A percentile compares a stretch with the other conserved stretches of the same genome.
Evolutionary conservation across 2,888 invertebrate genomes (phyloP).

Genomic region (Miltochrista miniata): DNA sequence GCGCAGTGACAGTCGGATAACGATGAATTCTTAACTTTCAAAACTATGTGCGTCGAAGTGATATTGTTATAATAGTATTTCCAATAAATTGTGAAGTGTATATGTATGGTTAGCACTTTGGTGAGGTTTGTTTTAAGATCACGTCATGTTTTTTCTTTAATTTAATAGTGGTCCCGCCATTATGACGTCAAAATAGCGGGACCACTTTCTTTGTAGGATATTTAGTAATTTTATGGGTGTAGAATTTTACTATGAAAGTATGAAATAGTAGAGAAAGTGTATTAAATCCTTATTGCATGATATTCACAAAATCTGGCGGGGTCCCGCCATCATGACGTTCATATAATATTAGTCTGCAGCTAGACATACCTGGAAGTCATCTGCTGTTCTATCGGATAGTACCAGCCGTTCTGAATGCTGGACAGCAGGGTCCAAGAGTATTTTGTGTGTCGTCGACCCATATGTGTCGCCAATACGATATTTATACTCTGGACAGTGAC

Average conservation of each 20-base stretch:
- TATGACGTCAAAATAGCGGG: too few species aligned
- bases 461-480: constrained; percentile 90
- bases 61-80: constrained; percentile 31
- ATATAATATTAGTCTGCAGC: neutral
- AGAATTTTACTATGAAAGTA: too few species aligned
- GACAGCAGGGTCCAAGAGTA: constrained; percentile 88
- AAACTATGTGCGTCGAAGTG: constrained; percentile 54
- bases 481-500: constrained; percentile 90
- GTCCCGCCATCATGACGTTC: too few species aligned
- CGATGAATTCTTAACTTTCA: constrained; percentile 70
- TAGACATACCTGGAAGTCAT: constrained; percentile 85
- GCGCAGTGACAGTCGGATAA: constrained; percentile 69
- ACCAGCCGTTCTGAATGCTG: constrained; percentile 88
- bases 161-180: too few species aligned
- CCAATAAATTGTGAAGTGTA: constrained; percentile 55
- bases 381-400: constrained; percentile 84
- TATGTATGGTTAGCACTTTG: constrained; percentile 19
- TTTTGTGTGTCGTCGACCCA: constrained; percentile 89
- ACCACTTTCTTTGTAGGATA: too few species aligned
- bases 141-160: too few species aligned
- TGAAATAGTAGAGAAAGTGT: too few species aligned
- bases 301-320: too few species aligned
- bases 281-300: too few species aligned
- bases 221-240: too few species aligned
- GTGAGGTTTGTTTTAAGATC: too few species aligned